Conservation (phyloP, 2,888 invertebrate genomes). For the Drosophila greeni region DNA sequence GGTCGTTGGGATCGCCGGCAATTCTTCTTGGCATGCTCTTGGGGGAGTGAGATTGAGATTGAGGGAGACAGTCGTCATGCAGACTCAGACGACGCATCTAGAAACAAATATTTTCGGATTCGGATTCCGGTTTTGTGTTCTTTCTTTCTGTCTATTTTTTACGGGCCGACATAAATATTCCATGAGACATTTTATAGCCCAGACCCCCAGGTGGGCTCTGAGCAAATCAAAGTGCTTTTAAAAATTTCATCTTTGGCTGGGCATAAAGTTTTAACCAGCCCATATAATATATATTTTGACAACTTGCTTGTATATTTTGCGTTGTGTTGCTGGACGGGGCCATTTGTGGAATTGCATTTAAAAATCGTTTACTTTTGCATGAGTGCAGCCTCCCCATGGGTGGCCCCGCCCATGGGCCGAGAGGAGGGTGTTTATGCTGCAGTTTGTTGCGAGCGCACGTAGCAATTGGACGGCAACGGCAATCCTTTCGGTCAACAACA, state of each 20-base stretch:
- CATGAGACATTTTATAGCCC: constrained; percentile 58
- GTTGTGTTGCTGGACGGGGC: constrained; percentile 4
- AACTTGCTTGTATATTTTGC: constrained; percentile 19
- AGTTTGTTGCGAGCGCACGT: constrained; percentile 48
- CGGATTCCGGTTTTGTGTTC: constrained; percentile 2
- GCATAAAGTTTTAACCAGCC: constrained; percentile 54
- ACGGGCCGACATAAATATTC: constrained; percentile 58
- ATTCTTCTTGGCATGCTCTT: constrained; percentile 7
- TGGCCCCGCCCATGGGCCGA: constrained; percentile 3
- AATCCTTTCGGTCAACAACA: constrained; percentile 37
- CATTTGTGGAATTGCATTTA: constrained; percentile 56
- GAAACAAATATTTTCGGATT: constrained; percentile 24
- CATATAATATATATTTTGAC: constrained; percentile 30
- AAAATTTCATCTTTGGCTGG: constrained; percentile 55
- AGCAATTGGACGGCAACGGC: constrained; percentile 26
- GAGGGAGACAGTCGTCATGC: constrained; percentile 10
- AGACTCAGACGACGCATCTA: constrained; percentile 27
- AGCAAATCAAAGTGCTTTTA: constrained; percentile 63
- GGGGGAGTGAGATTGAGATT: constrained; percentile 4
- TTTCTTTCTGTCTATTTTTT: constrained; percentile 22
- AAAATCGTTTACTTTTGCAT: constrained; percentile 60
- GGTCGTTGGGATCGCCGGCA: constrained; percentile 18
- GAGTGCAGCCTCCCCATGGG: constrained; percentile 9
- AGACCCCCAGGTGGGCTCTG: constrained; percentile 35
- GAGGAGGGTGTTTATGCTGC: constrained; percentile 37